These are phyloP conservation scores for Rhingia campestris DNA, from an alignment of 2,888 invertebrate species.

Conservation along the genomic window DNA sequence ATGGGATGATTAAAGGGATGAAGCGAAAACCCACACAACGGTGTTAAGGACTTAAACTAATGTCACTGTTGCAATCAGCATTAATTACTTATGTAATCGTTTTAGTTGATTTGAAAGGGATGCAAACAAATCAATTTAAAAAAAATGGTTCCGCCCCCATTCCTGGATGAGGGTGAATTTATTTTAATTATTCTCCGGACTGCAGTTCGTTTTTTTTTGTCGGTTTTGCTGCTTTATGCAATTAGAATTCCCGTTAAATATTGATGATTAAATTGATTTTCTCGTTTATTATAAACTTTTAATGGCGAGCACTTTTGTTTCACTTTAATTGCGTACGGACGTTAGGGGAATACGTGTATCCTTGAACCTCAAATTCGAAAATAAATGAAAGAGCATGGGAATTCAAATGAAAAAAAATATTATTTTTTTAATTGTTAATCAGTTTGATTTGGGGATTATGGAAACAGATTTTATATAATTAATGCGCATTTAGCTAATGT, in stretches of 20 bases:
- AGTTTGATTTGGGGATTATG: conserved; percentile 7
- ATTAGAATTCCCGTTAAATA: conserved; percentile 58
- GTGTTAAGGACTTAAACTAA: background rate
- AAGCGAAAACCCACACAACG: too few relatives aligned
- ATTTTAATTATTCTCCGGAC: conserved; percentile 48
- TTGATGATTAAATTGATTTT: conserved; percentile 59
- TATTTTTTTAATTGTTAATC: conserved; percentile 32
- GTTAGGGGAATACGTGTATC: background rate
- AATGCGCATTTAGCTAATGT: conserved; percentile 27
- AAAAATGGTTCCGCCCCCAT: conserved; percentile 36
- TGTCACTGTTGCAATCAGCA: background rate
- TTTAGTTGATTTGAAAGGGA: background rate
- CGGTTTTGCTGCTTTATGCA: conserved; percentile 22
- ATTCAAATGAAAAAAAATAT: background rate
- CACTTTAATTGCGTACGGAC: conserved; percentile 3
- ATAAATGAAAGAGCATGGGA: background rate
- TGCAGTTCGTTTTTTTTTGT: background rate
- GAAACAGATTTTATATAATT: conserved; percentile 45
- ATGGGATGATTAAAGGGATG: background rate
- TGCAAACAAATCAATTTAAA: background rate
- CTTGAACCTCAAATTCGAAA: background rate
- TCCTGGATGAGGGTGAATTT: conserved; percentile 15
- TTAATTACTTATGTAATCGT: conserved; percentile 20
- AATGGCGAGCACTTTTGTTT: background rate
- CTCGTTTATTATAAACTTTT: conserved; percentile 25